These are phyloP conservation scores for Halictus rubicundus DNA, from an alignment of 1,140 invertebrate genomes.

Conservation along the genomic window DNA sequence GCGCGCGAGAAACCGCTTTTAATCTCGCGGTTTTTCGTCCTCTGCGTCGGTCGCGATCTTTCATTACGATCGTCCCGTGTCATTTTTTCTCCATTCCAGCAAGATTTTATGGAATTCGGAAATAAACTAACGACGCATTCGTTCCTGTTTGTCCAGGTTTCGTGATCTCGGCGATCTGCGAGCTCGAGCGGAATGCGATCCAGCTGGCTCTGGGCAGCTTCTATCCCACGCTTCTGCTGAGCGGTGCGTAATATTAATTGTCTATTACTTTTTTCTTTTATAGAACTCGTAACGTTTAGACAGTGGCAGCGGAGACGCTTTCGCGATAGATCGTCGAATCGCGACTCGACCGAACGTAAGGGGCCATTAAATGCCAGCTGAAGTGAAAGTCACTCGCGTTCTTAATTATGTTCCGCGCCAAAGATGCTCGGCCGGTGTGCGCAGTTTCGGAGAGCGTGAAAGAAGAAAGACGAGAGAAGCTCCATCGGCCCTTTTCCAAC, in stretches of 20 bases:
- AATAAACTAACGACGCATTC: background rate
- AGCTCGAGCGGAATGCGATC: constrained; percentile 95
- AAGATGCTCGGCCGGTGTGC: background rate
- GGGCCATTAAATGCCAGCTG: background rate
- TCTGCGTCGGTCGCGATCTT: background rate
- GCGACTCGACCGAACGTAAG: background rate
- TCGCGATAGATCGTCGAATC: background rate
- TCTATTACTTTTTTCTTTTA: too few species aligned
- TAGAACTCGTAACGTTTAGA: too few species aligned
- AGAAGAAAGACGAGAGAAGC: too few species aligned
- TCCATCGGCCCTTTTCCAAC: too few species aligned
- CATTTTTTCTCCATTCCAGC: background rate
- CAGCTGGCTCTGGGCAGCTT: constrained; percentile 96
- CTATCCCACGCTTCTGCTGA: constrained; percentile 94
- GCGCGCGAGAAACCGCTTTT: background rate
- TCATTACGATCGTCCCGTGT: background rate
- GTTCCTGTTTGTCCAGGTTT: constrained; percentile 81
- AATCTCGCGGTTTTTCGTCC: background rate
- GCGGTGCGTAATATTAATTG: constrained; percentile 80
- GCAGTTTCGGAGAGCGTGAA: background rate
- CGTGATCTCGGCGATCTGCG: constrained; percentile 95
- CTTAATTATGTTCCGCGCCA: background rate
- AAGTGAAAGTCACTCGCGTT: constrained; percentile 18
- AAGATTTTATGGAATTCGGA: background rate
- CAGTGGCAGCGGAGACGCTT: too few species aligned